Evolutionary conservation across 2,888 invertebrate species (phyloP).

Genomic region (Eristalis tenax): DNA sequence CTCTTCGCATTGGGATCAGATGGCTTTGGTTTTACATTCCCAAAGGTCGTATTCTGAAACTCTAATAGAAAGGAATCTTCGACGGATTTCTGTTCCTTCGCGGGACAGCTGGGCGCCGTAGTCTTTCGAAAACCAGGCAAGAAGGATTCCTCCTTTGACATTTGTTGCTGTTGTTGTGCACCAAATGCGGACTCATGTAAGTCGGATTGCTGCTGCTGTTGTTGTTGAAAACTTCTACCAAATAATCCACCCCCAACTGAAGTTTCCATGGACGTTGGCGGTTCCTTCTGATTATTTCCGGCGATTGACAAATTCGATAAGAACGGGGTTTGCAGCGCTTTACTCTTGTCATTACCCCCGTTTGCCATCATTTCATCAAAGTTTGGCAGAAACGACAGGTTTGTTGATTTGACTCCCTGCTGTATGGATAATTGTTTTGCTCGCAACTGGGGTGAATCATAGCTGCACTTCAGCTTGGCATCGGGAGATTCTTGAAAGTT

Average conservation of each 20-base stretch:
- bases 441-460: constrained; percentile 16
- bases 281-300: not conserved
- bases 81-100: constrained; percentile 12
- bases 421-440: constrained; percentile 5
- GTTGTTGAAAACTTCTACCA: not conserved
- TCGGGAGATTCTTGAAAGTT: constrained; percentile 59
- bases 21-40: constrained; percentile 44
- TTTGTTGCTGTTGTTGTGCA: not conserved
- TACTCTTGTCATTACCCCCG: not conserved
- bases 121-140: constrained; percentile 16
- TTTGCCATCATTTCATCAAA: constrained; percentile 18
- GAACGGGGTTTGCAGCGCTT: constrained; percentile 21
- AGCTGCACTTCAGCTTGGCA: constrained; percentile 38
- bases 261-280: not conserved
- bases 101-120: too few relatives aligned
- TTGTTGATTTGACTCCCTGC: not conserved
- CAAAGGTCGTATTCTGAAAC: constrained; percentile 48
- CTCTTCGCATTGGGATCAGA: constrained; percentile 72
- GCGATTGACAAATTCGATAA: constrained; percentile 22
- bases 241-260: not conserved
- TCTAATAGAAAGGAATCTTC: constrained; percentile 49
- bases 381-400: constrained; percentile 23
- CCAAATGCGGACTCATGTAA: not conserved
- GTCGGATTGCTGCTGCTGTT: not conserved
- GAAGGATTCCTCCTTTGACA: not conserved